These are phyloP conservation scores for Apocrypta bakeri DNA, from an alignment of 1,140 invertebrate genomes.

Conservation along the genomic window DNA sequence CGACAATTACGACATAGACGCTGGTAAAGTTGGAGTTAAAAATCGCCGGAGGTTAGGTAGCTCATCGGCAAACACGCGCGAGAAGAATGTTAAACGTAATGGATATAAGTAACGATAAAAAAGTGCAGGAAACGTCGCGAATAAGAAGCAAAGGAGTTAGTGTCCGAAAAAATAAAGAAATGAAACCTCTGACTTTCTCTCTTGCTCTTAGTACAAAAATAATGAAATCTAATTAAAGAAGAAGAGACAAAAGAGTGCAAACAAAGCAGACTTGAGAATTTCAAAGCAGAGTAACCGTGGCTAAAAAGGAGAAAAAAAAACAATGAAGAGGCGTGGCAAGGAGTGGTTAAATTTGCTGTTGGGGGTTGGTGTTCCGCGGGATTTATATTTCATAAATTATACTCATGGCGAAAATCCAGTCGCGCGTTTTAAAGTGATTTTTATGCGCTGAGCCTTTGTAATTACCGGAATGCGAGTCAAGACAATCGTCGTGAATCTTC, in stretches of 20 bases:
- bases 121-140: constrained; percentile 14
- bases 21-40: constrained; percentile 38
- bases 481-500: constrained; percentile 35
- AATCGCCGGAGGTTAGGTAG: constrained; percentile 14
- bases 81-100: constrained; percentile 18
- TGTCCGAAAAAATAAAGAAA: constrained; percentile 41
- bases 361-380: constrained; percentile 59
- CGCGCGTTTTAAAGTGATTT: constrained; percentile 37
- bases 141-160: constrained; percentile 47
- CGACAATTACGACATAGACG: constrained; percentile 6
- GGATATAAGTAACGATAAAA: neutral
- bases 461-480: constrained; percentile 28
- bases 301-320: constrained; percentile 17
- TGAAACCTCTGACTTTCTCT: neutral
- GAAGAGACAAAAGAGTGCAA: constrained; percentile 32
- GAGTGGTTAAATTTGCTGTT: constrained; percentile 68
- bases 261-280: neutral
- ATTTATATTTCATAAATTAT: constrained; percentile 71
- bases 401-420: constrained; percentile 50
- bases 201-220: constrained; percentile 19
- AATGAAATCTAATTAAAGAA: constrained; percentile 47
- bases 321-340: constrained; percentile 60
- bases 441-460: constrained; percentile 27
- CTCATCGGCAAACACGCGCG: constrained; percentile 35
- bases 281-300: neutral